Conservation (phyloP, 2,113 vertebrate species). For the Microcebus murinus region DNA sequence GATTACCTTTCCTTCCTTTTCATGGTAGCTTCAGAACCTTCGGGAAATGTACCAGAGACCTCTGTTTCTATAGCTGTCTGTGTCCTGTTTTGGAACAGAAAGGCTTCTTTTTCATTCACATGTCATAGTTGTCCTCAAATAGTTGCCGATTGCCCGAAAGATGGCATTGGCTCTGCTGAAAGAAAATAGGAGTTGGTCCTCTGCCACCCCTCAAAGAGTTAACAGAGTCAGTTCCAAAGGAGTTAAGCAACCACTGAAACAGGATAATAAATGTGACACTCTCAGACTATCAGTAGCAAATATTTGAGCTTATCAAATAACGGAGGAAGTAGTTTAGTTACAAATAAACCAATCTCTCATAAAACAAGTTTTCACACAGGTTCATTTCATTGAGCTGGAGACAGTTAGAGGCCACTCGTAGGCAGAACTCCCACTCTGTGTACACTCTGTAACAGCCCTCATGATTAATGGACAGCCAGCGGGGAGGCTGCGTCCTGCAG, state of each 20-base stretch:
- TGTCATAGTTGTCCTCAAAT: not conserved
- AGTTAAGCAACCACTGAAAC: constrained; percentile 85
- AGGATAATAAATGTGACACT: constrained; percentile 90
- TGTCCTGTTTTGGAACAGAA: not conserved
- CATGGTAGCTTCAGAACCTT: not conserved
- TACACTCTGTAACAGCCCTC: constrained; percentile 73
- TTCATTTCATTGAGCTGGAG: constrained; percentile 88
- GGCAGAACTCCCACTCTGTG: constrained; percentile 83
- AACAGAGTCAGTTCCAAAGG: constrained; percentile 79
- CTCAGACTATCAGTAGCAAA: constrained; percentile 90
- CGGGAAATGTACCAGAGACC: not conserved
- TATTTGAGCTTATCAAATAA: constrained; percentile 92
- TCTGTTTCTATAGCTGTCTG: not conserved
- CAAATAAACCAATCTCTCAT: constrained; percentile 92
- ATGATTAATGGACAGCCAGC: constrained; percentile 87
- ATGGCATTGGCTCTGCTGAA: not conserved
- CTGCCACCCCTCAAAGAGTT: constrained; percentile 77
- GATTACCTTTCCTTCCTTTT: not conserved
- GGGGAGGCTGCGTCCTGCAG: constrained; percentile 73
- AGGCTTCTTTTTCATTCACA: not conserved
- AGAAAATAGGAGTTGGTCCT: not conserved
- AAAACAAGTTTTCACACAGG: constrained; percentile 89
- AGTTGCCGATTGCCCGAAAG: not conserved
- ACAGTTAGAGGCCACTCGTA: constrained; percentile 86
- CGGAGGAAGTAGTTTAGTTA: constrained; percentile 91